These are phyloP conservation scores for Antheraea pernyi DNA, from an alignment of 1,140 invertebrate genomes.

Conservation along the genomic window DNA sequence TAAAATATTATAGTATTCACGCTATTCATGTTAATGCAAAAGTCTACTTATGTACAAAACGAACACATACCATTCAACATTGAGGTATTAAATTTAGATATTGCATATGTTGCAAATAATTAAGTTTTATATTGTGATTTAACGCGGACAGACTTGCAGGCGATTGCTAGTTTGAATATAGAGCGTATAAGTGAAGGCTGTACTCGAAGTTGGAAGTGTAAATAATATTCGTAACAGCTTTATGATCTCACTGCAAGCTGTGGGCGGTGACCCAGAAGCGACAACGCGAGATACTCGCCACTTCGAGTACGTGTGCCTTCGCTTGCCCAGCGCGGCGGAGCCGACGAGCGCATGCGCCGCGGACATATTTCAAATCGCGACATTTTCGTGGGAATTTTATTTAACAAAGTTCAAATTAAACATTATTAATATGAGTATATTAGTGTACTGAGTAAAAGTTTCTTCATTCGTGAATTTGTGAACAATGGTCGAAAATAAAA, in stretches of 20 bases:
- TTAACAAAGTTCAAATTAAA: not conserved
- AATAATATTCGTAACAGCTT: conserved; percentile 60
- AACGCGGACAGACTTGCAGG: too few species aligned
- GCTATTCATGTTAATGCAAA: too few species aligned
- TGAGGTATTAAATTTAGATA: too few species aligned
- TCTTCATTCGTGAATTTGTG: not conserved
- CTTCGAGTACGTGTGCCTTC: conserved; percentile 46
- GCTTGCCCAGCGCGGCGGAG: conserved; percentile 26
- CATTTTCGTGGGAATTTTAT: conserved; percentile 18
- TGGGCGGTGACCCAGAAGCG: conserved; percentile 57
- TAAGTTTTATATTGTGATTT: too few species aligned
- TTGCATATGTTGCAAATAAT: too few species aligned
- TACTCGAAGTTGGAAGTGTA: conserved; percentile 51
- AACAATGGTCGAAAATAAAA: not conserved
- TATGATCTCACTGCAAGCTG: conserved; percentile 68
- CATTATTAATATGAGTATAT: too few species aligned
- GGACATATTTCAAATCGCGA: conserved; percentile 31
- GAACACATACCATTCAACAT: too few species aligned
- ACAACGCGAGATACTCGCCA: conserved; percentile 31
- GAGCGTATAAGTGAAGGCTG: conserved; percentile 28
- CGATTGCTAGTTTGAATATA: not conserved
- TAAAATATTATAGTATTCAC: too few species aligned
- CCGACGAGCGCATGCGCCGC: conserved; percentile 18
- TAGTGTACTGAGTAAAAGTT: not conserved
- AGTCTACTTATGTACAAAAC: too few species aligned